Base-by-base conservation (phyloP, 2,888 invertebrate genomes). In the Troides oblongomaculatus region DNA sequence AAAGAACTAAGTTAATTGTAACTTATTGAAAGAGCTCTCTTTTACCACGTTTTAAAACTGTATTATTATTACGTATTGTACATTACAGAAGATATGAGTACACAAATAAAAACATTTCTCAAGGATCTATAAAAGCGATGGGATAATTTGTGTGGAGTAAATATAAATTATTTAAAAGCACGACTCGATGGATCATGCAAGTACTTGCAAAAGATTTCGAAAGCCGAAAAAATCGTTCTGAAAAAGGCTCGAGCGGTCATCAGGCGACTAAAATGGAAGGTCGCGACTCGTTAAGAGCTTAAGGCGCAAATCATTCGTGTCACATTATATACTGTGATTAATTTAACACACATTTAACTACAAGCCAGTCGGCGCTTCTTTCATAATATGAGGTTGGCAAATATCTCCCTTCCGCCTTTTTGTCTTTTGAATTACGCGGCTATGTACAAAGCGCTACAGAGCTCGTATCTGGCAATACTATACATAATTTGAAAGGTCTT, bases 281-380 rank as follows among this genome's bases (percentile, higher is more conserved):
- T 83, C 80, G 77, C 76, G 79, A 78, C 81, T 81, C 80, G 83
- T 82, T 81, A 79, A 81, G 75, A 79, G 81, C 83, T 86, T 84
- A 81, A 84, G 83, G 86, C 84, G 84, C 84, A 86, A 89, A 87
- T 83, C 84, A 83, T 78, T 78, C 76, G 81, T 85, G 84, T 83
- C 84, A 77, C 59, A 53, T 53, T 53, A 53, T 39, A 7, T 17
- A 36, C 25, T 18, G 67, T 64, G 63, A 66, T 70, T 70, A 66
- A 66, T 66, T 66, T 60, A 25, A 70, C 60, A 63, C 23, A 39
- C 63, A 30, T 30, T 30, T 66, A 53, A 8, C 14, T 39, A 69
- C 60, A 43, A 25, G 64, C 12, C 62, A 30, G 30, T 46, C 57
- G 57, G 2, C 23, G 2, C 23, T 53, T n/a, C 5, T 21, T 58